A percentile compares a stretch with the other conserved stretches of the same genome.
Conservation (phyloP, 2,888 invertebrate species). For the Lasioglossum vierecki region DNA sequence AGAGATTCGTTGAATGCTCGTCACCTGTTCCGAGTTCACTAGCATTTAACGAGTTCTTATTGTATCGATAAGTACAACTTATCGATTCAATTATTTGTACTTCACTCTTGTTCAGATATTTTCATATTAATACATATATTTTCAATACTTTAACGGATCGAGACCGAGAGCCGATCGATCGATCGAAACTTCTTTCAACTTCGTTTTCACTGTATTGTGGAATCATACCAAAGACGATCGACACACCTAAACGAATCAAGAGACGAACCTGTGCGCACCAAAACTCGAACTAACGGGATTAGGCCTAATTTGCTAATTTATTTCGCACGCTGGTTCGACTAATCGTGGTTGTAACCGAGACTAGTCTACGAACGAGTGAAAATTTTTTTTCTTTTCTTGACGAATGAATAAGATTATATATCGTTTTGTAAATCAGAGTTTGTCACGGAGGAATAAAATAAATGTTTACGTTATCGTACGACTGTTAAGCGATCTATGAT, state of each 20-base stretch:
- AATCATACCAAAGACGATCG: slow-evolving; percentile 45
- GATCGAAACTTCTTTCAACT: neutral
- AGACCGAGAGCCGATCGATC: neutral
- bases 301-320: slow-evolving; percentile 39
- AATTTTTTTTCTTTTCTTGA: neutral
- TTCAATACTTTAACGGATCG: neutral
- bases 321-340: neutral
- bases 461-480: slow-evolving; percentile 3
- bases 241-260: slow-evolving; percentile 6
- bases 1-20: neutral
- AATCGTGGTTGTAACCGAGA: neutral
- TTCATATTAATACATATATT: neutral
- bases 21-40: neutral
- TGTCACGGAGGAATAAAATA: neutral
- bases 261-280: slow-evolving; percentile 19
- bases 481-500: slow-evolving; percentile 19
- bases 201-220: neutral
- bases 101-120: slow-evolving; percentile 11
- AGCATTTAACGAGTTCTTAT: slow-evolving; percentile 13
- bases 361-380: neutral
- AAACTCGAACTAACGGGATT: slow-evolving; percentile 29
- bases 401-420: neutral
- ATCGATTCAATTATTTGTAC: neutral
- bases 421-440: neutral
- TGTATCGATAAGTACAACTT: slow-evolving; percentile 2